phyloP scores from a whole-genome alignment of 64 coral and sea anemone species.

The Pachyseris speciosa region DNA sequence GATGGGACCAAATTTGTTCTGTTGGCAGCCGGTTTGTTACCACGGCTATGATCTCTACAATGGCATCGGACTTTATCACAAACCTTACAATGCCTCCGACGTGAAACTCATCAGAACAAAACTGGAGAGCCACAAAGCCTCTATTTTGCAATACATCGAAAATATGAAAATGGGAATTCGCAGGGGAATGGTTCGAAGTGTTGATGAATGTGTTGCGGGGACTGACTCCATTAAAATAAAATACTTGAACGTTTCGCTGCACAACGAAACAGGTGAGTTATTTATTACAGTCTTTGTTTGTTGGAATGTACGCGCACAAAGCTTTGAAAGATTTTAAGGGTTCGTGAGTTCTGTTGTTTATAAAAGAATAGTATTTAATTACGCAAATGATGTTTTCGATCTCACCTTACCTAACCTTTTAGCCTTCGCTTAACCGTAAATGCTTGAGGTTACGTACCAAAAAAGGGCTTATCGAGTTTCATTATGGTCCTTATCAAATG shows the following conservation, averaged over 20 bases:
- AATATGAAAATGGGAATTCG: constrained; percentile 88
- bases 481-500: not conserved
- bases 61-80: constrained; percentile 62
- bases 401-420: not conserved
- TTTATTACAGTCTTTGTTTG: not conserved
- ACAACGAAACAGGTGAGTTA: constrained; percentile 83
- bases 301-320: not conserved
- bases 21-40: constrained; percentile 88
- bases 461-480: not conserved
- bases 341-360: not conserved
- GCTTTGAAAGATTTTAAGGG: not conserved
- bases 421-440: not conserved
- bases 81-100: constrained; percentile 40
- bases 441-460: no score
- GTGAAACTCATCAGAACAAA: constrained; percentile 42
- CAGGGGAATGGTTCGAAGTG: constrained; percentile 78
- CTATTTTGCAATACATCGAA: constrained; percentile 74
- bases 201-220: constrained; percentile 80
- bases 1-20: constrained; percentile 93
- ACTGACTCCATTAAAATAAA: constrained; percentile 62
- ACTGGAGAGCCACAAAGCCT: constrained; percentile 33
- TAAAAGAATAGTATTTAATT: not conserved
- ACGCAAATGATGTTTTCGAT: not conserved
- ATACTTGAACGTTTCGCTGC: constrained; percentile 84
- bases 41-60: constrained; percentile 63